Percentiles rank a stretch among this genome's conserved stretches.
phyloP scores from a whole-genome alignment of 1,140 invertebrate genomes.

The Gyrodactylus bullatarudis region DNA sequence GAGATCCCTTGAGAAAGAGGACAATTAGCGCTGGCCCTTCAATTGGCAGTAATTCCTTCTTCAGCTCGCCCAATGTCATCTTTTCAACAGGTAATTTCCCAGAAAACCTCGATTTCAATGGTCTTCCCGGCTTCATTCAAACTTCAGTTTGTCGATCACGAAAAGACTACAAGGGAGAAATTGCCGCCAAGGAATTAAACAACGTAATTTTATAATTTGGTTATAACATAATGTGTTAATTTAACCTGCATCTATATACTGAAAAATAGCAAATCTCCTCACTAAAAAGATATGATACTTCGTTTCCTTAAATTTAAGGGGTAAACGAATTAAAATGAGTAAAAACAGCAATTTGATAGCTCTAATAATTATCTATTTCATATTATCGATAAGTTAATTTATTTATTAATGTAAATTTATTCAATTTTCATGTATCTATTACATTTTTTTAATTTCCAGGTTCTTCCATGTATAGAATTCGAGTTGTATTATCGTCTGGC shows the following conservation, averaged over 20 bases:
- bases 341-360: no score
- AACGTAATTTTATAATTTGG: constrained; percentile 15
- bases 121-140: constrained; percentile 30
- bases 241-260: no score
- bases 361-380: no score
- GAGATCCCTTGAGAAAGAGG: no score
- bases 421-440: no score
- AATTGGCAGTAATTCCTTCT: neutral
- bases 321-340: no score
- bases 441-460: constrained; percentile 11
- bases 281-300: no score
- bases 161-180: constrained; percentile 40
- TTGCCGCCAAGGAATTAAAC: constrained; percentile 64
- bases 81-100: constrained; percentile 56
- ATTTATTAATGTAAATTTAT: no score
- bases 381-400: no score
- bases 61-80: constrained; percentile 36
- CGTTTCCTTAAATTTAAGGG: no score
- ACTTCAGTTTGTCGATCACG: constrained; percentile 39
- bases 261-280: no score
- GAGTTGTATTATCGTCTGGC: constrained; percentile 59
- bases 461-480: constrained; percentile 64
- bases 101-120: constrained; percentile 33
- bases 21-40: neutral
- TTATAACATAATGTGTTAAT: no score